Evolutionary conservation across 2,888 invertebrate species (phyloP), one percentile per base, ranked within the genome.

Genomic region (Mythimna lalbum): DNA sequence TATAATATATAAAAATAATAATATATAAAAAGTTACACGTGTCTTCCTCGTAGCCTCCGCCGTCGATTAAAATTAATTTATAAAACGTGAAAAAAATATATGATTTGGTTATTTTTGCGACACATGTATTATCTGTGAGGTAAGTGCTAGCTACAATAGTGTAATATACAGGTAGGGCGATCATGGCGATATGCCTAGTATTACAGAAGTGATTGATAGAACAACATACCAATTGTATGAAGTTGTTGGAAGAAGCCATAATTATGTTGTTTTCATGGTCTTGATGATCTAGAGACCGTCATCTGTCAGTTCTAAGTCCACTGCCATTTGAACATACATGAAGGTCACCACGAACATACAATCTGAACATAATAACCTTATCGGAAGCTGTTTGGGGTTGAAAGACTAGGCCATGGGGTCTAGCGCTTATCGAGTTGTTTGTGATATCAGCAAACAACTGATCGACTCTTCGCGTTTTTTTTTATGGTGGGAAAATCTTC

Each of bases 101-200:
- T n/a, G 10, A 65, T 65, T 31, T n/a, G 14, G 21, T 49, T 47
- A 47, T 50, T 69, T 43, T 60, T 43, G 60, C 10, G 3, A n/a
- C 17, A 52, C 49, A 19, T 10, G 12, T 17, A 59, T 69, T 68
- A 57, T 68, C n/a, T 50, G 7, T 7, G 10, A 57, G 36, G 10
- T 67, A 47, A 66, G 4, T 33, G 23, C 31, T 53, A 23, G 47
- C 39, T 53, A 17, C 33, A 33, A 57, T 6, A 27, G n/a, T 14
- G 33, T 23, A 12, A n/a, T 17, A 43, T 27, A 27, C 23, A 21
- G 17, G 39, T 17, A 23, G 6, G 5, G 17, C n/a, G 43, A 14
- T 43, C 17, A 17, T 43, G 17, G 43, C 17, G 43, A 43, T 14
- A 43, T 43, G 6, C 43, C 52, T 39, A 21, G 21, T 21, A 33